phyloP scores from a whole-genome alignment of 2,888 invertebrate species.

The Rhamphomyia laevipes region DNA sequence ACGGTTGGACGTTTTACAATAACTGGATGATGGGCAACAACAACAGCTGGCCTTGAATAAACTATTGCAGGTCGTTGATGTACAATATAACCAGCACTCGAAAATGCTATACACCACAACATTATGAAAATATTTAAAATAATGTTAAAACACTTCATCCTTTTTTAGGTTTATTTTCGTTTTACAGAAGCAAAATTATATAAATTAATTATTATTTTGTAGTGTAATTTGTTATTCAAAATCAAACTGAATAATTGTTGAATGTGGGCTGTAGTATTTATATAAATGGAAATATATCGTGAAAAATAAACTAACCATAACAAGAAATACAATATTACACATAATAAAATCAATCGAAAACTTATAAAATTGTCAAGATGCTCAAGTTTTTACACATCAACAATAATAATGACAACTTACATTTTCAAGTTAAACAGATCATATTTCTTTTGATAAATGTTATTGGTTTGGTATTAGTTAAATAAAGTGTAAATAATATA shows the following conservation, averaged over 20 bases:
- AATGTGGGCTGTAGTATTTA: too few species aligned
- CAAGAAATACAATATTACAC: too few species aligned
- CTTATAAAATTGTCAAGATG: too few species aligned
- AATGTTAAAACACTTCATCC: constrained; percentile 14
- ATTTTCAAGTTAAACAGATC: too few species aligned
- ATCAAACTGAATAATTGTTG: background rate
- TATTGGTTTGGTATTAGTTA: too few species aligned
- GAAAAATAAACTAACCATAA: too few species aligned
- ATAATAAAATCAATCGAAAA: too few species aligned
- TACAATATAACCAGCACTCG: constrained; percentile 14
- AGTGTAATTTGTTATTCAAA: background rate
- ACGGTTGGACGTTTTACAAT: constrained; percentile 9
- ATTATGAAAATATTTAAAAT: constrained; percentile 13
- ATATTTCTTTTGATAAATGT: too few species aligned
- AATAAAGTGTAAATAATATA: too few species aligned
- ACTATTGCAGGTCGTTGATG: constrained; percentile 4
- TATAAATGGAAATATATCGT: too few species aligned
- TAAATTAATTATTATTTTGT: background rate
- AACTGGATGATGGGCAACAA: constrained; percentile 12
- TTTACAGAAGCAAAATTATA: background rate
- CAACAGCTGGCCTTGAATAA: constrained; percentile 1
- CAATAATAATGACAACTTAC: too few species aligned
- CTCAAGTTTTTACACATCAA: too few species aligned
- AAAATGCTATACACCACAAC: constrained; percentile 7
- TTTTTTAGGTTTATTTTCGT: constrained; percentile 1